phyloP scores from a whole-genome alignment of 2,113 vertebrate species.

The Speoplatyrhinus poulsoni region DNA sequence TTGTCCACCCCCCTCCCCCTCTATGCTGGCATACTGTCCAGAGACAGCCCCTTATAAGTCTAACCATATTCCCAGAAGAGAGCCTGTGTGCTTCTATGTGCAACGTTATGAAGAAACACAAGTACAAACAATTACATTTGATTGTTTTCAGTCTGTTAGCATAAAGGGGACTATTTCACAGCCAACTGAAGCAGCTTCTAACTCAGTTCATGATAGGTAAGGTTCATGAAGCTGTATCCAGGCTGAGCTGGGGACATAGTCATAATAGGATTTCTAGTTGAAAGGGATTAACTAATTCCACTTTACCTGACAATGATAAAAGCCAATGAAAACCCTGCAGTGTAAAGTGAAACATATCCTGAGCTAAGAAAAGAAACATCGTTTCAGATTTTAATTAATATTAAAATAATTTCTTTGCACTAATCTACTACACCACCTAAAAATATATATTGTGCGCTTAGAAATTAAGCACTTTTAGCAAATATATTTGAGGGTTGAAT shows the following conservation, averaged over 20 bases:
- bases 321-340: not conserved
- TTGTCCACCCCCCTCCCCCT: conserved; percentile 39
- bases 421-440: not conserved
- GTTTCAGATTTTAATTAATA: not conserved
- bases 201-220: not conserved
- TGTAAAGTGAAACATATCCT: not conserved
- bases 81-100: conserved; percentile 39
- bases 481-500: too few relatives aligned
- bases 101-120: conserved; percentile 28
- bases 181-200: not conserved
- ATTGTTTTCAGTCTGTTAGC: not conserved
- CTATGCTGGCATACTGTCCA: conserved; percentile 34
- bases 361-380: not conserved
- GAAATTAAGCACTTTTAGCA: too few relatives aligned
- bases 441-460: too few relatives aligned
- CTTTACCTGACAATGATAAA: not conserved
- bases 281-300: not conserved
- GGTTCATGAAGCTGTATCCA: not conserved
- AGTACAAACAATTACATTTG: conserved; percentile 5
- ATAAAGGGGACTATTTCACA: not conserved
- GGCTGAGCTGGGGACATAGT: not conserved
- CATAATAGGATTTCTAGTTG: not conserved
- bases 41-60: conserved; percentile 69
- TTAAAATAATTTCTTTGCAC: not conserved
- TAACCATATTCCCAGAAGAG: conserved; percentile 61